Evolutionary conservation across 2,888 invertebrate genomes (phyloP).

Genomic region (Suillia variegata): DNA sequence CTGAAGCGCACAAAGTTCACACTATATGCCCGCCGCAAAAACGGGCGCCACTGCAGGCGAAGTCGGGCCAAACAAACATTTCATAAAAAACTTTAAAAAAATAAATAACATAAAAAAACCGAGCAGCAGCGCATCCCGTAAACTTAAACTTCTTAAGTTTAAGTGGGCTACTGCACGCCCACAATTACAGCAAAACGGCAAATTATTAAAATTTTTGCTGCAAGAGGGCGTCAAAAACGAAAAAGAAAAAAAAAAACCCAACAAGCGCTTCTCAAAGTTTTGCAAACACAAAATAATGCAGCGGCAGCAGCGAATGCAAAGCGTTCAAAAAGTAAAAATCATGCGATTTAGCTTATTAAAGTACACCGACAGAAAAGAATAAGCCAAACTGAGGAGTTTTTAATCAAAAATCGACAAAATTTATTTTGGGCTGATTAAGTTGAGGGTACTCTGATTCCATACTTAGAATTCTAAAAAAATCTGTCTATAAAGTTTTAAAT

Average conservation of each 20-base stretch:
- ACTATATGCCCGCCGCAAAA: neutral
- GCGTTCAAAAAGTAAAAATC: neutral
- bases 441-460: no score
- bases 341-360: no score
- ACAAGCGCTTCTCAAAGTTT: neutral
- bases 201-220: slow-evolving; percentile 12
- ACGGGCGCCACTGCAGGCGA: neutral
- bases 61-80: neutral
- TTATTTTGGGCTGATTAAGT: no score
- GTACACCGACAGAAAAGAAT: no score
- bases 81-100: slow-evolving; percentile 1
- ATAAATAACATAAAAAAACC: slow-evolving; percentile 4
- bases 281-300: neutral
- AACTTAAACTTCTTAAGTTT: neutral
- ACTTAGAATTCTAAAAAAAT: no score
- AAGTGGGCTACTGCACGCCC: slow-evolving; percentile 4
- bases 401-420: no score
- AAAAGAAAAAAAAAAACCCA: neutral
- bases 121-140: neutral
- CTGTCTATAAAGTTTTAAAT: no score
- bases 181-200: slow-evolving; percentile 10
- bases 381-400: no score
- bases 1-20: slow-evolving; percentile 16
- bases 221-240: neutral
- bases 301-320: neutral